phyloP scores from a whole-genome alignment of 2,888 invertebrate species.

The Yponomeuta sedellus region DNA sequence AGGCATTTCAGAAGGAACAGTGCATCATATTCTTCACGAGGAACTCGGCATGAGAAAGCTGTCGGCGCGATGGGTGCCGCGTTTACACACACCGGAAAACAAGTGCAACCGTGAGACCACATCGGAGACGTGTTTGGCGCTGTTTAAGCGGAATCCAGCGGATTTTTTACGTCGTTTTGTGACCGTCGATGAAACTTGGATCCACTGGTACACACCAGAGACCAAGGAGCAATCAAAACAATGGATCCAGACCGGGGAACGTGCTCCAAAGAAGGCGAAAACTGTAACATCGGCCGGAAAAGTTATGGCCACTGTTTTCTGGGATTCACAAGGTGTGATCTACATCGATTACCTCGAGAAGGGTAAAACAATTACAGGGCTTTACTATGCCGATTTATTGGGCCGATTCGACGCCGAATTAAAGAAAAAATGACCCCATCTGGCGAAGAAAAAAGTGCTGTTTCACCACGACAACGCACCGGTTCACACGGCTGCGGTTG shows the following conservation, averaged over 20 bases:
- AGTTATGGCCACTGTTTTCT: constrained; percentile 19
- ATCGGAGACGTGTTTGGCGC: constrained; percentile 4
- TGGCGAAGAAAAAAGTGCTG: too few species aligned
- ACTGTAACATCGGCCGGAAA: constrained; percentile 16
- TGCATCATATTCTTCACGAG: too few species aligned
- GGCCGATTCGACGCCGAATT: too few species aligned
- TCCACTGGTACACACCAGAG: constrained; percentile 14
- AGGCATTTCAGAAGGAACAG: too few species aligned
- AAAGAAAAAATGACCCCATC: too few species aligned
- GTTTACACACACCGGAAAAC: too few species aligned
- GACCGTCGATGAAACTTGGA: constrained; percentile 11
- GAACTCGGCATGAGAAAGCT: too few species aligned
- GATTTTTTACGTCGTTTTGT: too few species aligned
- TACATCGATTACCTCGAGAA: too few species aligned
- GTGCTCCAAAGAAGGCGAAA: constrained; percentile 19
- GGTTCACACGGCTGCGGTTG: too few species aligned
- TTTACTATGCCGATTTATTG: neutral
- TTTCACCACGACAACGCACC: too few species aligned
- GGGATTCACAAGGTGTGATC: constrained; percentile 17
- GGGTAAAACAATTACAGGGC: neutral
- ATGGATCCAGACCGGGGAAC: constrained; percentile 17
- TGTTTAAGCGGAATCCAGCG: neutral
- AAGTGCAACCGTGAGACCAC: neutral
- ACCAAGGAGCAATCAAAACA: constrained; percentile 17
- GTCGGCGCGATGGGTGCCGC: too few species aligned